Percentiles rank a stretch among this genome's conserved stretches.
phyloP scores from a whole-genome alignment of 2,888 invertebrate species.

The Selenia dentaria region DNA sequence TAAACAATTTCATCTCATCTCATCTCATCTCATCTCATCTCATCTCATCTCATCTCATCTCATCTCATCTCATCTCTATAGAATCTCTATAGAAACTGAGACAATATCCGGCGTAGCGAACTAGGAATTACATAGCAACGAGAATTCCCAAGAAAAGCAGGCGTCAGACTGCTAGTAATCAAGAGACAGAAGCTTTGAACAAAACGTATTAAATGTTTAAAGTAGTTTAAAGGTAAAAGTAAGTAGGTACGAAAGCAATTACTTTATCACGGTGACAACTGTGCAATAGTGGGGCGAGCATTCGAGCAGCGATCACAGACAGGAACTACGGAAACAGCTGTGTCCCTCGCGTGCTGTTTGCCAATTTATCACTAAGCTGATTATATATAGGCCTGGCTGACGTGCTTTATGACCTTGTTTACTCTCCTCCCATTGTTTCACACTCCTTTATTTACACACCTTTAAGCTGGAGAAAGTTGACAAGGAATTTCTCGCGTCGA shows the following conservation, averaged over 20 bases:
- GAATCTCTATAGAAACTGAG: too few relatives aligned
- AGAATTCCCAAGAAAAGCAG: too few relatives aligned
- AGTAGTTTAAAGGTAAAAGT: too few relatives aligned
- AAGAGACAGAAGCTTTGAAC: too few relatives aligned
- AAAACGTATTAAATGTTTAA: too few relatives aligned
- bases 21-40: too few relatives aligned
- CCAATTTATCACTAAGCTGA: conserved; percentile 85
- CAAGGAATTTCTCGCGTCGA: conserved; percentile 40
- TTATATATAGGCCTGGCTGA: conserved; percentile 80
- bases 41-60: too few relatives aligned
- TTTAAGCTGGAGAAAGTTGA: conserved; percentile 44
- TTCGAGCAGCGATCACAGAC: conserved; percentile 29
- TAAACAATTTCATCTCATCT: too few relatives aligned
- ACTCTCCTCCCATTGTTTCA: conserved; percentile 67
- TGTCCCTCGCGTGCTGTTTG: conserved; percentile 81
- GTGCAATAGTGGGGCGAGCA: conserved; percentile 22
- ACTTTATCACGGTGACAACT: conserved; percentile 17
- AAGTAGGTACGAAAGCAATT: conserved; percentile 2
- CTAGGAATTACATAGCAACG: too few relatives aligned
- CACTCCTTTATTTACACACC: conserved; percentile 72
- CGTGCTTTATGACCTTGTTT: conserved; percentile 80
- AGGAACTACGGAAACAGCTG: conserved; percentile 73
- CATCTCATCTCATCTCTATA: too few relatives aligned
- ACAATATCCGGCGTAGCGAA: too few relatives aligned
- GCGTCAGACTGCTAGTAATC: too few relatives aligned